phyloP scores from a whole-genome alignment of 92 coral and sea anemone species.

The Bergia sp. region DNA sequence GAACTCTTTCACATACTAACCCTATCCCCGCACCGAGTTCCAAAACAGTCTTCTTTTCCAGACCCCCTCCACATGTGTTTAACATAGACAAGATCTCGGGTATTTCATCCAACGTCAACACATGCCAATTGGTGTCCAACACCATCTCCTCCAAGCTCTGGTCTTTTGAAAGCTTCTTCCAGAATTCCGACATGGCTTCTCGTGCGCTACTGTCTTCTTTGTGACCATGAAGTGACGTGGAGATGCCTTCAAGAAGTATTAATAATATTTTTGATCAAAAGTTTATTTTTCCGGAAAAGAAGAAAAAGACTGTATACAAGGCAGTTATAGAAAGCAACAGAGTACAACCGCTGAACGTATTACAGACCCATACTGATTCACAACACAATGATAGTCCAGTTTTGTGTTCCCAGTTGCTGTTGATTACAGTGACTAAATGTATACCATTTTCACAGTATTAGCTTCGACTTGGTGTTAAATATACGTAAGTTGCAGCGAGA shows the following conservation, averaged over 20 bases:
- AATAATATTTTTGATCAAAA: too few relatives aligned
- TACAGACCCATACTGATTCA: too few relatives aligned
- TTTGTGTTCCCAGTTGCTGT: too few relatives aligned
- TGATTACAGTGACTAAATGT: too few relatives aligned
- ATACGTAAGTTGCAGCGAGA: too few relatives aligned
- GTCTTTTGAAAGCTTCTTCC: constrained; percentile 68
- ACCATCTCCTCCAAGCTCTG: constrained; percentile 85
- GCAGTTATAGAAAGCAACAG: too few relatives aligned
- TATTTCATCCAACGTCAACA: constrained; percentile 63
- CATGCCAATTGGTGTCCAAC: constrained; percentile 72
- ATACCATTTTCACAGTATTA: too few relatives aligned
- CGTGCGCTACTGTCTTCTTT: constrained; percentile 41
- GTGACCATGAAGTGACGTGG: background rate
- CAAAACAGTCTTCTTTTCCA: constrained; percentile 52
- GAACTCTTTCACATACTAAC: constrained; percentile 32
- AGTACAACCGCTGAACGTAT: too few relatives aligned
- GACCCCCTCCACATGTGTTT: constrained; percentile 51
- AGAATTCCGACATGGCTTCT: constrained; percentile 73
- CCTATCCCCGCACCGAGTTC: constrained; percentile 88
- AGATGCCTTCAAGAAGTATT: constrained; percentile 3
- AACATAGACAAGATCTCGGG: constrained; percentile 73
- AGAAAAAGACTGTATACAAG: too few relatives aligned
- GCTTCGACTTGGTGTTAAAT: too few relatives aligned
- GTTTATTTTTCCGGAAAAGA: too few relatives aligned
- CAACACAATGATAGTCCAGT: too few relatives aligned